Evolutionary conservation across 2,888 invertebrate genomes (phyloP), one percentile per base, ranked within the genome.

Genomic region (Melieria omissa): DNA sequence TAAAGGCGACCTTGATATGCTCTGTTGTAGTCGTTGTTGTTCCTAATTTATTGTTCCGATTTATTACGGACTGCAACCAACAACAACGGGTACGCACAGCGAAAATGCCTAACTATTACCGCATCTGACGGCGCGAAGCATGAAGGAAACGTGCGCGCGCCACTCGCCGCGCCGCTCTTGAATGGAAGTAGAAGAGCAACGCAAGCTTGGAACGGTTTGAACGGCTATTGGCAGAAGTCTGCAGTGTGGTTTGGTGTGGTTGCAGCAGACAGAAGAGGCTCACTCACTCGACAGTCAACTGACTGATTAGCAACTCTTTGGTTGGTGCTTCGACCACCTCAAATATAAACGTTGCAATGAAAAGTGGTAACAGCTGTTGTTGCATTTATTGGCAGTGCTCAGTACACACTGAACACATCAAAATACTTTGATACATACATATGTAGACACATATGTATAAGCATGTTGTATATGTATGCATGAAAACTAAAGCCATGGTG

Each of bases 101-200:
- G 29, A 29, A 29, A 29, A 29, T 29, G 29, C 2, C 29, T 29
- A 29, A 29, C 49, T 66, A 49, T 66, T 60, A 66, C 49, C 58
- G 58, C 58, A 66, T 60, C 60, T 66, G 58, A 66, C 42, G 42
- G 58, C 66, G 66, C 60, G 66, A 66, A 66, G 66, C 66, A 66
- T 66, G 66, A 66, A 66, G 66, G 58, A 66, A 66, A 66, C 66
- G 66, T 66, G 66, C 66, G n/a, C 1, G 58, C 42, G 16, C 47
- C 16, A 66, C 14, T 46, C 5, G 41, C 52, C 10, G 14, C 47
- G 4, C 29, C 29, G 29, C 29, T 29, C 29, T 2, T 29, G 29
- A 29, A 29, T 41, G 16, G 46, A n/a, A n/a, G 42, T 49, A 49
- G 14, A 14, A 49, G 57, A 45, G 14, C 29, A 49, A 10, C 57